Evolutionary conservation across 1,140 invertebrate genomes (phyloP).

Genomic region (Belonocnema kinseyi): DNA sequence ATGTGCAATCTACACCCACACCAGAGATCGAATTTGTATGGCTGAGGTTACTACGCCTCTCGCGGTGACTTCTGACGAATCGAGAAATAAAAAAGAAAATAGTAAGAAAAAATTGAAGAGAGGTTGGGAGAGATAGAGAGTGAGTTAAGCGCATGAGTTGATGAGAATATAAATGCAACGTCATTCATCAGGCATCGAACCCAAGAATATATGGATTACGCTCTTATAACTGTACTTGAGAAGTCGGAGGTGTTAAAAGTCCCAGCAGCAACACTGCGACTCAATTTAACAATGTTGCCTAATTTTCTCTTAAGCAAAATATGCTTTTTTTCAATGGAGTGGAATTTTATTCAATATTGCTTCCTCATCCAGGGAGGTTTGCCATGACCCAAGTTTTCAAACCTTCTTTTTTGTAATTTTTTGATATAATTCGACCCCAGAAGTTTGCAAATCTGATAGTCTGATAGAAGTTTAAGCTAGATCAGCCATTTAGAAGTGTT

Average conservation of each 20-base stretch:
- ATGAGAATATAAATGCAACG: constrained; percentile 62
- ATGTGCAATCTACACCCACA: not conserved
- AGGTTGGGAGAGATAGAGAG: constrained; percentile 13
- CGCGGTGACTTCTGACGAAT: constrained; percentile 29
- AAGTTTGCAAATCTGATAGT: too few relatives aligned
- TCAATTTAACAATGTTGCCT: not conserved
- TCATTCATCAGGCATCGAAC: constrained; percentile 62
- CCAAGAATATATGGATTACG: constrained; percentile 32
- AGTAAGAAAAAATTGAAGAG: not conserved
- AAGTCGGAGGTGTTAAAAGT: constrained; percentile 24
- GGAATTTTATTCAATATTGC: too few relatives aligned
- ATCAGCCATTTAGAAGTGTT: too few relatives aligned
- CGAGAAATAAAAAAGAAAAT: constrained; percentile 1
- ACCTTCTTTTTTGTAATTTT: too few relatives aligned
- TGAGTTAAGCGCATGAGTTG: constrained; percentile 37
- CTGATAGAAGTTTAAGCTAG: too few relatives aligned
- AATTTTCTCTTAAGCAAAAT: not conserved
- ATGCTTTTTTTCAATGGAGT: too few relatives aligned
- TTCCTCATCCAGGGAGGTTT: too few relatives aligned
- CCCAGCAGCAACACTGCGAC: not conserved
- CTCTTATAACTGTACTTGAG: constrained; percentile 11
- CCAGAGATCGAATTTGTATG: not conserved
- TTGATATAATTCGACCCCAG: too few relatives aligned
- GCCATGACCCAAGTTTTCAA: too few relatives aligned
- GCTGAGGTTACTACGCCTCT: not conserved